Evolutionary conservation across 2,797 vertebrate genomes (phyloP).

Genomic region (Parauchenoglanis ngamensis): DNA sequence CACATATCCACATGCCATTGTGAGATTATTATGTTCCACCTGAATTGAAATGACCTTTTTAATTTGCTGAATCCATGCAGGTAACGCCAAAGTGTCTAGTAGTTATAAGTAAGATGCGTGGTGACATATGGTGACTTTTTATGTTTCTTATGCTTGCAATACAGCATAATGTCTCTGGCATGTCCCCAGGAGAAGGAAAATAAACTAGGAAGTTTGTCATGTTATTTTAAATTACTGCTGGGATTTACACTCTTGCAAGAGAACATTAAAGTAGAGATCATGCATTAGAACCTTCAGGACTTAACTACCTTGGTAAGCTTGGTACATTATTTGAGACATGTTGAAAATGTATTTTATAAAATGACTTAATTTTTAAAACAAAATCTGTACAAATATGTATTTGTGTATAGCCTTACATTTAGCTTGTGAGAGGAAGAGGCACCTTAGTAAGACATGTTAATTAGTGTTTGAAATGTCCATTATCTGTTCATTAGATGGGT

Average conservation of each 20-base stretch:
- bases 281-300: background rate
- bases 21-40: background rate
- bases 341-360: background rate
- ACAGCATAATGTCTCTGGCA: background rate
- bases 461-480: background rate
- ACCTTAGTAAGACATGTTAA: background rate
- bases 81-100: background rate
- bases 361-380: background rate
- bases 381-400: background rate
- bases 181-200: background rate
- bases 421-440: background rate
- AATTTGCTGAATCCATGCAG: background rate
- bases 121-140: background rate
- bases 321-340: background rate
- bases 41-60: background rate
- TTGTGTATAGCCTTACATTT: background rate
- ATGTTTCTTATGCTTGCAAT: background rate
- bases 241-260: background rate
- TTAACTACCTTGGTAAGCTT: background rate
- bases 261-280: background rate
- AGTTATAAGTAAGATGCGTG: background rate
- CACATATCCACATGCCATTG: background rate
- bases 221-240: constrained; percentile 13
- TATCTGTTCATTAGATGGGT: background rate
- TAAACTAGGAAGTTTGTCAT: background rate